These are phyloP conservation scores for Centropyge bicolor DNA, from an alignment of 2,797 vertebrate genomes.

Conservation along the genomic window DNA sequence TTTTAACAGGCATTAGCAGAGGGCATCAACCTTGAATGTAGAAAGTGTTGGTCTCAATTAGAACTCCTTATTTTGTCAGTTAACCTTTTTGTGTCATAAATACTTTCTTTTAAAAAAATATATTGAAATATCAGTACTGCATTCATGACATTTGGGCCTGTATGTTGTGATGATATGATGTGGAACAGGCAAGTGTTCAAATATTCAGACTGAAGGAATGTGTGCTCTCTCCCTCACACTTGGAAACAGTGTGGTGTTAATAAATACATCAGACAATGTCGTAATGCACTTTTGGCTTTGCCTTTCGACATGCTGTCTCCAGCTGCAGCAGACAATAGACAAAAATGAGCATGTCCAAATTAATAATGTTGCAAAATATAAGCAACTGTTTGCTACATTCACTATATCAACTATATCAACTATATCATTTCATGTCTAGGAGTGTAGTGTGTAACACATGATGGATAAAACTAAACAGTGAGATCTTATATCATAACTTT, in stretches of 20 bases:
- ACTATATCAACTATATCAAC: background rate
- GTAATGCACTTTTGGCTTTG: constrained; percentile 1
- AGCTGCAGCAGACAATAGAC: background rate
- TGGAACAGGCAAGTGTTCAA: background rate
- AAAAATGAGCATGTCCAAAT: background rate
- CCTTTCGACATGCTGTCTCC: constrained; percentile 18
- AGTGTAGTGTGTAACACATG: background rate
- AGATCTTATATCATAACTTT: background rate
- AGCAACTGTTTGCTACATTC: background rate
- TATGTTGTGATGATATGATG: background rate
- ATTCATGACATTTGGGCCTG: background rate
- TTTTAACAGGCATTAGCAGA: constrained; percentile 62
- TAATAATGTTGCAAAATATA: background rate
- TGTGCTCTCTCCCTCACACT: background rate
- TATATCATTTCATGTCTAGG: too few species aligned
- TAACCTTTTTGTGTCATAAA: background rate
- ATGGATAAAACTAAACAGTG: background rate
- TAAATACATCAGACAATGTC: constrained; percentile 29
- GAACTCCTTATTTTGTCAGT: background rate
- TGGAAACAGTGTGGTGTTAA: constrained; percentile 4
- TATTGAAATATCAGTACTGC: background rate
- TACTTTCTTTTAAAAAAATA: background rate
- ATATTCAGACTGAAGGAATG: background rate
- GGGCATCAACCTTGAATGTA: constrained; percentile 26
- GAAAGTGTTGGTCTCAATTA: background rate